Conservation (phyloP, 2,888 invertebrate genomes). For the Eupithecia dodoneata region DNA sequence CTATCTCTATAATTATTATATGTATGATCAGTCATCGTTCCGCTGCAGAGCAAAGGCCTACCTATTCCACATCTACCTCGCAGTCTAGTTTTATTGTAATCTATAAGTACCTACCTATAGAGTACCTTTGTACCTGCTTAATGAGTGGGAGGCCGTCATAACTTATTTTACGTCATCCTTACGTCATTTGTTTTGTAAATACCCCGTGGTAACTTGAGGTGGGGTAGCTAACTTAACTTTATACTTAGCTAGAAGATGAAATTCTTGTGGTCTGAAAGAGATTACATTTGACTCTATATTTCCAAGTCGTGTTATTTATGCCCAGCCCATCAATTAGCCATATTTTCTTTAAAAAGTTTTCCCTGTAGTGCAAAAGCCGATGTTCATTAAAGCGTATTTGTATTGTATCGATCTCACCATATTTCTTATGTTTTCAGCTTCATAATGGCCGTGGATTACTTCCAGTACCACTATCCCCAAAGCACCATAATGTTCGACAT, state of each 20-base stretch:
- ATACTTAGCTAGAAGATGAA: background rate
- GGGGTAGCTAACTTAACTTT: background rate
- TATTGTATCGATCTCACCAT: background rate
- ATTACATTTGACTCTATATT: background rate
- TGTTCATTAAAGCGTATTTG: no score
- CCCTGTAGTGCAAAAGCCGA: background rate
- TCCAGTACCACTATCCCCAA: slow-evolving; percentile 92
- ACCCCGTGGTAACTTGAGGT: background rate
- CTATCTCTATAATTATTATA: background rate
- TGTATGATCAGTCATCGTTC: background rate
- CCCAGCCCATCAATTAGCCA: background rate
- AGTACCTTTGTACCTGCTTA: background rate
- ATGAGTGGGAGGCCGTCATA: background rate
- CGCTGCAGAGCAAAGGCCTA: background rate
- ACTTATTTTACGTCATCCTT: background rate
- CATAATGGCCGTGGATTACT: slow-evolving; percentile 97
- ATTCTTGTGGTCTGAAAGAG: background rate
- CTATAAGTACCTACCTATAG: background rate
- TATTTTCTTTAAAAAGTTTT: background rate
- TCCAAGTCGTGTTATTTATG: background rate
- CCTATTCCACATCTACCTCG: background rate
- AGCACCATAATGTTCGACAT: slow-evolving; percentile 96
- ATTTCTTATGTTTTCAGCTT: slow-evolving; percentile 85
- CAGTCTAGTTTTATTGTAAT: background rate
- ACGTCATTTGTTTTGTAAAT: slow-evolving; percentile 14